phyloP scores from a whole-genome alignment of 1,140 invertebrate species.

The Drosophila azteca region DNA sequence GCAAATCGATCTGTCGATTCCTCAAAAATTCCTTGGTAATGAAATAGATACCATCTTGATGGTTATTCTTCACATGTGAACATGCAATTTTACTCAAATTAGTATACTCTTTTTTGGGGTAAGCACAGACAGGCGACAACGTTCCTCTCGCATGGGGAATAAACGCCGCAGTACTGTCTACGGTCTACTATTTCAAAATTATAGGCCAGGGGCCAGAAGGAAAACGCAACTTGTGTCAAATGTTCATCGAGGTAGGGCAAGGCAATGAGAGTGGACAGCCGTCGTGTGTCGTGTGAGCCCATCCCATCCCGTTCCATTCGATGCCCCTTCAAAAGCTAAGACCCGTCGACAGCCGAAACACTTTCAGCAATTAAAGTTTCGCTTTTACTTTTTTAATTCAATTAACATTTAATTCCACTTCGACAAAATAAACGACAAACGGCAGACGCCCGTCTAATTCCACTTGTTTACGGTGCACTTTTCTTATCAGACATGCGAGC shows the following conservation, averaged over 20 bases:
- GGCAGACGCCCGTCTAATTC: conserved; percentile 16
- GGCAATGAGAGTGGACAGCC: conserved; percentile 1
- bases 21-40: too few relatives aligned
- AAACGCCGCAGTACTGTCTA: too few relatives aligned
- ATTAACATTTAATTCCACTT: conserved; percentile 39
- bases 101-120: not conserved
- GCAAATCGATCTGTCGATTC: too few relatives aligned
- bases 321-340: conserved; percentile 28
- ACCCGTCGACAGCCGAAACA: conserved; percentile 31
- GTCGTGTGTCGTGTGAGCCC: conserved; percentile 13
- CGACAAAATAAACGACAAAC: not conserved
- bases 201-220: not conserved
- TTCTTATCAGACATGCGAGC: conserved; percentile 51
- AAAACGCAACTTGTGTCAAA: conserved; percentile 9
- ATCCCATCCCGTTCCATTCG: not conserved
- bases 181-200: too few relatives aligned
- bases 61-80: not conserved
- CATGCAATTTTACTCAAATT: not conserved
- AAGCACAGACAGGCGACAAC: conserved; percentile 13
- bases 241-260: conserved; percentile 6
- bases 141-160: not conserved
- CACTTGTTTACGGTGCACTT: conserved; percentile 5
- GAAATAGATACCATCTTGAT: too few relatives aligned
- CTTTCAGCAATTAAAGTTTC: conserved; percentile 62
- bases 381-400: conserved; percentile 59